phyloP scores from a whole-genome alignment of 1,140 invertebrate species.

The Drosophila ohnishii region DNA sequence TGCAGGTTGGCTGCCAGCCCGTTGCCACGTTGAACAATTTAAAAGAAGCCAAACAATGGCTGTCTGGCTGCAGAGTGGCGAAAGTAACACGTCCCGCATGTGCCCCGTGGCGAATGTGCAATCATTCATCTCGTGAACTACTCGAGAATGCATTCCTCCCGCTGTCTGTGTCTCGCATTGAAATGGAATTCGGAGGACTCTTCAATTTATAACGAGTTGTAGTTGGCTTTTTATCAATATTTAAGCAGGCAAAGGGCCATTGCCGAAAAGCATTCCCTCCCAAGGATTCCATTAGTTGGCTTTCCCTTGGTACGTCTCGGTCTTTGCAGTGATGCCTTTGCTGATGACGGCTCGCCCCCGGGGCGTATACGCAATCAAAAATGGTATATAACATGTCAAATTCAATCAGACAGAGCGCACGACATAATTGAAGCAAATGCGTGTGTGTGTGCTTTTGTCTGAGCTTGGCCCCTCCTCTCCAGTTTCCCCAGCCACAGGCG shows the following conservation, averaged over 20 bases:
- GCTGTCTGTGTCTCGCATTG: conserved; percentile 32
- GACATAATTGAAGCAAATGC: conserved; percentile 68
- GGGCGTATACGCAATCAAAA: conserved; percentile 75
- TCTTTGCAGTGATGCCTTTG: not conserved
- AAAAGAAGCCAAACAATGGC: conserved; percentile 58
- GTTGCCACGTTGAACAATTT: conserved; percentile 50
- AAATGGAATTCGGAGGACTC: conserved; percentile 54
- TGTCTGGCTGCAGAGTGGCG: conserved; percentile 55
- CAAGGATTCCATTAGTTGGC: conserved; percentile 57
- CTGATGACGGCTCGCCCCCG: conserved; percentile 44
- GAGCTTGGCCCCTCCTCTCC: not conserved
- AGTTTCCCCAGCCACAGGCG: conserved; percentile 26
- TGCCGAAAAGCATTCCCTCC: conserved; percentile 20
- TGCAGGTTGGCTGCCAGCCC: conserved; percentile 24
- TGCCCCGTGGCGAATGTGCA: conserved; percentile 66
- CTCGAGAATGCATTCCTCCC: conserved; percentile 47
- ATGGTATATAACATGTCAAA: conserved; percentile 77
- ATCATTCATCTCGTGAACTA: conserved; percentile 60
- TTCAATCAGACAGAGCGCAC: conserved; percentile 77
- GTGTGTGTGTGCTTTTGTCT: conserved; percentile 49
- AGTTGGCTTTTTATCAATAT: conserved; percentile 65
- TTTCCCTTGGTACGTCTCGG: not conserved
- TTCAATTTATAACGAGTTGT: conserved; percentile 47
- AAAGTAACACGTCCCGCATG: conserved; percentile 71
- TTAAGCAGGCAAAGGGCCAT: conserved; percentile 59